Evolutionary conservation across 2,113 vertebrate genomes (phyloP), one percentile per base, ranked within the genome.

Genomic region (Chinchilla lanigera): DNA sequence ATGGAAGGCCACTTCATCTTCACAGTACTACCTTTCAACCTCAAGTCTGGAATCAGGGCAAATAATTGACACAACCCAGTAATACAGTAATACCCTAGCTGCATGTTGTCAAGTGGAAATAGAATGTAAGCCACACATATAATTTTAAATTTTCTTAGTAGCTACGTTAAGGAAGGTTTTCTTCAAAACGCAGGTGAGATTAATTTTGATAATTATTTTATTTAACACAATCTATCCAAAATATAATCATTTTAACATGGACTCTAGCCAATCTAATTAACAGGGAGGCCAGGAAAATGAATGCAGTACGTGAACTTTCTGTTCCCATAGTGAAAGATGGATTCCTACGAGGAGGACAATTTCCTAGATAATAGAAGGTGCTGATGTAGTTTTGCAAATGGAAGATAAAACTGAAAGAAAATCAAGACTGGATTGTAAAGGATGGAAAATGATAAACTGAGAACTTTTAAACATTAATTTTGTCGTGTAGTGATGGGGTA

Each of bases 151-250:
- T 80, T 80, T 35, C 47, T 80, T 80, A 54, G 50, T 22, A 35
- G 30, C 77, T 54, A 54, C 8, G 12, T 20, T 35, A 80, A 20
- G 77, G 44, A 52, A 54, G 50, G 41, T 78, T 78, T 35, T 80
- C 50, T 54, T 80, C 4, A 50, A 33, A 86, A 83, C 35, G 35
- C 47, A 89, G 60, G 47, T 75, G 50, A 82, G 93, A 88, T 90
- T 50, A 93, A 78, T 93, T 90, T 90, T 87, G 82, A 50, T 67
- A 56, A 41, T 61, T 92, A 77, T 75, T 93, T 95, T 90, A 86
- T 82, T 56, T 89, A 92, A n/a, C 4, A 13, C 33, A 92, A 54
- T 38, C 47, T 93, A 71, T 90, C 50, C 10, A 65, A 89, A 95
- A 93, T 84, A 69, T 56, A 83, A 47, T 75, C 54, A 80, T 87